Evolutionary conservation across 2,797 vertebrate species (phyloP).

Genomic region (Masticophis lateralis): DNA sequence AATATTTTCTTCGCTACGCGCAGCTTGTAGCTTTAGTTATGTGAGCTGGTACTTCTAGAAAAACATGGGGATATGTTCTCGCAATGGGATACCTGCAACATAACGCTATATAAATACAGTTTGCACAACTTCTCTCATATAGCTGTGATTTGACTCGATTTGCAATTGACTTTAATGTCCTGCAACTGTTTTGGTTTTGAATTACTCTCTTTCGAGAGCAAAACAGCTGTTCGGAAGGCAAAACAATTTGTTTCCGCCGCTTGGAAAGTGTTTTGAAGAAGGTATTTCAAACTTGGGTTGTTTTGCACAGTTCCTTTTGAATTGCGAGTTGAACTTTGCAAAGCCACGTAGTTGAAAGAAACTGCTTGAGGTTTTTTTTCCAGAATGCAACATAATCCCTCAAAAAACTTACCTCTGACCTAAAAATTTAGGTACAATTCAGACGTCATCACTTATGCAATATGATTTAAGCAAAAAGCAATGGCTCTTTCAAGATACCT

Average conservation of each 20-base stretch:
- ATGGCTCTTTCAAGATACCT: not conserved
- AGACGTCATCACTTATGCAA: not conserved
- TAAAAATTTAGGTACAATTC: not conserved
- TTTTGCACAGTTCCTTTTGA: not conserved
- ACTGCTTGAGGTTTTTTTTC: not conserved
- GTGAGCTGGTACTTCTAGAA: not conserved
- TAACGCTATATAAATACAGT: not conserved
- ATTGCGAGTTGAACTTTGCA: not conserved
- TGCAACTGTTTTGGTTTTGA: not conserved
- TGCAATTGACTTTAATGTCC: not conserved
- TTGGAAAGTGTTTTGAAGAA: not conserved
- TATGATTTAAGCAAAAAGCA: not conserved
- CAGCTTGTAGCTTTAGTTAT: not conserved
- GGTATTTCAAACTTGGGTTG: not conserved
- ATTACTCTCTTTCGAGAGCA: not conserved
- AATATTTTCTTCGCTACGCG: not conserved
- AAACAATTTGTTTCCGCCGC: not conserved
- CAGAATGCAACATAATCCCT: not conserved
- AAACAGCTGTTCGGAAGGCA: not conserved
- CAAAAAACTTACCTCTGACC: not conserved
- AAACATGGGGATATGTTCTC: not conserved
- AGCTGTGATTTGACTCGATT: not conserved
- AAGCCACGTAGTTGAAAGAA: not conserved
- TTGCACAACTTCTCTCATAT: not conserved
- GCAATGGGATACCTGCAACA: not conserved